Evolutionary conservation across 1,140 invertebrate species (phyloP), one percentile per base, ranked within the genome.

Genomic region (Heliconius eleuchia): DNA sequence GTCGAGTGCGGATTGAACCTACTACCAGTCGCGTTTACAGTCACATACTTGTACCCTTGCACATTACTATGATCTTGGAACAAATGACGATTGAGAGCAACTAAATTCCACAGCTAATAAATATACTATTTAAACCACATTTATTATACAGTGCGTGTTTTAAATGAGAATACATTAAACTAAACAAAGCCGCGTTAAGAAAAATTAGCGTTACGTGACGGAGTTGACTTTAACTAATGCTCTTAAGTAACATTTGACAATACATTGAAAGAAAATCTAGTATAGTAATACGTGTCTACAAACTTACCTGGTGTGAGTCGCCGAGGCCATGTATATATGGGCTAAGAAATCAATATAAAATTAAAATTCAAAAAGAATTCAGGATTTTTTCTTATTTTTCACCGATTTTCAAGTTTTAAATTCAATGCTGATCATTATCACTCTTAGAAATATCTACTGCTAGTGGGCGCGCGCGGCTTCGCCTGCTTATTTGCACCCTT

Each of bases 161-260:
- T 55, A 74, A 52, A 74, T 73, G 34, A 73, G 72, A 46, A 27
- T 19, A 27, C n/a, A 50, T 39, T 66, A 66, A 74, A 74, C 71
- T 27, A 66, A 78, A 73, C 71, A 73, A 78, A 71, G 27, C 23
- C 1, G 27, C 16, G 52, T 78, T 9, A 27, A 39, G 57, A 78
- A 78, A 78, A 74, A 78, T 70, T 78, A 66, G 72, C 13, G 39
- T 70, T 78, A 78, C 77, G 77, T 78, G 77, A 78, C 72, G 18
- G 13, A 70, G 55, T 46, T 66, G 71, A 78, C 77, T 73, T 70
- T 46, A 74, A 78, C 55, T 73, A 78, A 78, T 78, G 77, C 30
- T 46, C 30, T 78, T 66, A 66, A 39, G 77, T 78, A 74, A 78
- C 72, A 66, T 71, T 19, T 72, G 42, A 77, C 77, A 60, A 78